Percentiles rank a stretch among this genome's conserved stretches.
Conservation (phyloP, 2,113 vertebrate genomes). For the Crypturellus undulatus region DNA sequence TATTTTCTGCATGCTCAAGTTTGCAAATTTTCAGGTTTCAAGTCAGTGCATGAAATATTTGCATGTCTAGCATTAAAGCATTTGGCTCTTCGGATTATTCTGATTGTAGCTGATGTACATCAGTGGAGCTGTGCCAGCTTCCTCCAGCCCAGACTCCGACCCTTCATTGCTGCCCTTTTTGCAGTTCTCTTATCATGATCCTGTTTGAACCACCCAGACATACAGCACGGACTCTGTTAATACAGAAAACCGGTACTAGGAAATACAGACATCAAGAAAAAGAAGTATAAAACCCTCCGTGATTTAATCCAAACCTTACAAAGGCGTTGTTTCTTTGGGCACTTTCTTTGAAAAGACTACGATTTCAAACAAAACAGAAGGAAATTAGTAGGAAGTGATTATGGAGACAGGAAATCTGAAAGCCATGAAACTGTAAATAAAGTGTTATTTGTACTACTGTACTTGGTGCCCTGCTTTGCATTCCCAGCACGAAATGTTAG, state of each 20-base stretch:
- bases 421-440: conserved; percentile 68
- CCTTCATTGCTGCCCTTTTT: conserved; percentile 54
- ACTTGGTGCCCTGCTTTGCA: conserved; percentile 63
- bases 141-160: conserved; percentile 34
- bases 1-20: not conserved
- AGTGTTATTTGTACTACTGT: conserved; percentile 71
- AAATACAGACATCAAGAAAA: conserved; percentile 61
- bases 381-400: conserved; percentile 71
- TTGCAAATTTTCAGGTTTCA: not conserved
- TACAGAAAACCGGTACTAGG: conserved; percentile 47
- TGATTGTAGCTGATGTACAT: conserved; percentile 32
- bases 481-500: conserved; percentile 72
- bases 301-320: conserved; percentile 70
- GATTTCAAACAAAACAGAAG: conserved; percentile 68
- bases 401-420: conserved; percentile 71
- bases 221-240: conserved; percentile 60
- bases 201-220: conserved; percentile 57
- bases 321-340: conserved; percentile 67
- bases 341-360: conserved; percentile 64
- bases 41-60: not conserved
- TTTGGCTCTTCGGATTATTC: not conserved
- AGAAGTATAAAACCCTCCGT: conserved; percentile 57
- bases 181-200: conserved; percentile 56
- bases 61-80: not conserved
- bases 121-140: conserved; percentile 57